phyloP scores from a whole-genome alignment of 2,888 invertebrate species.

The Philopedon plagiatum region DNA sequence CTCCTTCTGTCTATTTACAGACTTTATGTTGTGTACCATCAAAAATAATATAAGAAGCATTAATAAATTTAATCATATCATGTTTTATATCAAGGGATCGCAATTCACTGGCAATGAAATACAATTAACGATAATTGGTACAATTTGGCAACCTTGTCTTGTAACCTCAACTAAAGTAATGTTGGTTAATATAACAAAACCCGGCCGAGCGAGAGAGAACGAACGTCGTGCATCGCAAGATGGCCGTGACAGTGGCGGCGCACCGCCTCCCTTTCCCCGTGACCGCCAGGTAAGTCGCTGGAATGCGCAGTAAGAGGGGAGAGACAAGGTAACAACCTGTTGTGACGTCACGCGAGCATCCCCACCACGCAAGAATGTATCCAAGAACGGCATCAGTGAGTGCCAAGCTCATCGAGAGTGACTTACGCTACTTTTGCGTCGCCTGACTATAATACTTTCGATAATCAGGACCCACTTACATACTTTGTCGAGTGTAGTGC shows the following conservation, averaged over 20 bases:
- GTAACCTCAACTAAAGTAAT: conserved; percentile 39
- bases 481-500: conserved; percentile 54
- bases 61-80: too few relatives aligned
- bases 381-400: conserved; percentile 53
- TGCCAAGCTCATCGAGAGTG: conserved; percentile 51
- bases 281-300: conserved; percentile 65
- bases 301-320: conserved; percentile 59
- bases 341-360: conserved; percentile 66
- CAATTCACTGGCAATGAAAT: not conserved
- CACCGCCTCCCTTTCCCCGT: conserved; percentile 44
- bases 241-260: conserved; percentile 68
- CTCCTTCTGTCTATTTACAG: too few relatives aligned
- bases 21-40: too few relatives aligned
- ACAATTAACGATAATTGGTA: not conserved
- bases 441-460: conserved; percentile 58
- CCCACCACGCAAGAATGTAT: conserved; percentile 57
- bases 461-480: conserved; percentile 62
- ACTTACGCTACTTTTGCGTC: conserved; percentile 44
- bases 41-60: too few relatives aligned
- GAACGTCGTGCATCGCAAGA: conserved; percentile 55
- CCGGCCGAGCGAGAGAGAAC: conserved; percentile 34
- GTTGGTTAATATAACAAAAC: conserved; percentile 51
- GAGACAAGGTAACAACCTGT: conserved; percentile 68
- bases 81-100: too few relatives aligned
- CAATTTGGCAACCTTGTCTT: conserved; percentile 30